Base-by-base conservation (phyloP, 2,797 vertebrate species). In the Cuculus canorus region DNA sequence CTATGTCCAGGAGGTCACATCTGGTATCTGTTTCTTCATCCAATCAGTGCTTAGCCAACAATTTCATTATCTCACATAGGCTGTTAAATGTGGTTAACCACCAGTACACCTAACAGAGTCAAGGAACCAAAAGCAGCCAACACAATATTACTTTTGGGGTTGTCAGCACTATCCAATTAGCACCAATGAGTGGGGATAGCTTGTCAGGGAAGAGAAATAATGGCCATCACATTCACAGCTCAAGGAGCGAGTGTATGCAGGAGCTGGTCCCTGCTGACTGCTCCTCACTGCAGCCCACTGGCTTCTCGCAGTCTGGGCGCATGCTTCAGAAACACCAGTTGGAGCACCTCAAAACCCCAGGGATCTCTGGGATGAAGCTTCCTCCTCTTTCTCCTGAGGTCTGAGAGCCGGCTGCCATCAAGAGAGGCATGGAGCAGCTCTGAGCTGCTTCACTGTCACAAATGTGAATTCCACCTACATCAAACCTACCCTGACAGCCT, bases 191-290 rank as follows among this genome's bases (percentile, higher is more conserved):
- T 18, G 50, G 30, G 33, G 70, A 47, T 69, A 27, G 37, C 73
- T 86, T 82, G 45, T 54, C 70, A 7, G 2, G 63, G 54, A 91
- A 91, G 70, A 64, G 35, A 63, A 57, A 78, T 33, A 63, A 41
- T 11, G 50, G 66, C 81, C 71, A 32, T 60, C 25, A 54, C 2
- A 14, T 35, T 39, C 43, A 59, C 65, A 78, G 56, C 61, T 80
- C 64, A 39, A 59, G 64, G 30, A 86, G 21, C 0, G 0, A 82
- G 27, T 5, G 5, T 7, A 0, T 41, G 32, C 8, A 0, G 66
- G 57, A 57, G 33, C 7, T 77, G 50, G 52, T 81, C 54, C 47
- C 23, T 3, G 0, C 54, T 39, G 33, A 72, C 69, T 47, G 43
- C 57, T 78, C 22, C 45, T 90, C 1, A 0, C 32, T 13, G 1